phyloP scores from a whole-genome alignment of 92 coral and sea anemone genomes.

The Zoanthus gigantus region DNA sequence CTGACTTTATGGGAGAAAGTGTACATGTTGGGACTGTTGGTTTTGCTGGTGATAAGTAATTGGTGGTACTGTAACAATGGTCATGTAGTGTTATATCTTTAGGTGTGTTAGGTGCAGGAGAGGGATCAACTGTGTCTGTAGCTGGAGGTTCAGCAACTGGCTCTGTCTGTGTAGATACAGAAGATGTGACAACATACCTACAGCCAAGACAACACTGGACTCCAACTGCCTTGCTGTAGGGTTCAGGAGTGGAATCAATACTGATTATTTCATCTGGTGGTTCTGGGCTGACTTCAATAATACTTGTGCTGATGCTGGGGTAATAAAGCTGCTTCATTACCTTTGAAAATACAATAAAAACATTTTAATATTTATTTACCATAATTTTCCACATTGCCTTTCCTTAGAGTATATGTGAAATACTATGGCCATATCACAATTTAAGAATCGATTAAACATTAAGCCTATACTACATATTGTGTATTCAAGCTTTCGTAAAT shows the following conservation, averaged over 20 bases:
- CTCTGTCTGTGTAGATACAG: conserved; percentile 47
- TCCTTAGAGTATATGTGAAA: no score
- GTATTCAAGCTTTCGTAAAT: no score
- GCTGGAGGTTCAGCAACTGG: conserved; percentile 16
- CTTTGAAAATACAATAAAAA: no score
- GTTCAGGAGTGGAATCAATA: conserved; percentile 41
- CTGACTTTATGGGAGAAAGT: conserved; percentile 46
- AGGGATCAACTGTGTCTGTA: conserved; percentile 28
- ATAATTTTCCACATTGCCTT: no score
- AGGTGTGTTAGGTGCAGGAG: conserved; percentile 31
- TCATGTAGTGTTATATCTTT: background rate
- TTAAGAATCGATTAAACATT: no score
- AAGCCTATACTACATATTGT: no score
- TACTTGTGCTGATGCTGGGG: conserved; percentile 18
- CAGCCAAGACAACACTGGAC: conserved; percentile 52
- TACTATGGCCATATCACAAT: no score
- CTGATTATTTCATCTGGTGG: background rate
- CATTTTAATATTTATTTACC: no score
- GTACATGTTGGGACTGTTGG: conserved; percentile 16
- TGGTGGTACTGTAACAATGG: background rate
- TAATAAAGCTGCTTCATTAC: no score
- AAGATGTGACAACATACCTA: conserved; percentile 41
- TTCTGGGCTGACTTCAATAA: conserved; percentile 21
- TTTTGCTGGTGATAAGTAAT: conserved; percentile 14
- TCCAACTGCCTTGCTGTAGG: conserved; percentile 33